Evolutionary conservation across 2,888 invertebrate genomes (phyloP).

Genomic region (Mythimna vitellina): DNA sequence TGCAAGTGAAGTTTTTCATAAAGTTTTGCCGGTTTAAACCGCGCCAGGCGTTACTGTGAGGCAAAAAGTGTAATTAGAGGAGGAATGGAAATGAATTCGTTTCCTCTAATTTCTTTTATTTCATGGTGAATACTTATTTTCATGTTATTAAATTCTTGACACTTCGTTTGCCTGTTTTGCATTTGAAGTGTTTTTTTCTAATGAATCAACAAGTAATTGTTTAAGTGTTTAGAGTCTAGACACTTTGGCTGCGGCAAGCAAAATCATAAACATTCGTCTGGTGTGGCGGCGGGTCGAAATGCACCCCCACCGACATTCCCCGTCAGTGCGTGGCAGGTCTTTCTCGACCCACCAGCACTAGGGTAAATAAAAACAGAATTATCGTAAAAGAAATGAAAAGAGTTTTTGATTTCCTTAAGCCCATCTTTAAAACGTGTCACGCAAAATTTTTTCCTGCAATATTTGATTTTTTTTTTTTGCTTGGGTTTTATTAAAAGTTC

Average conservation of each 20-base stretch:
- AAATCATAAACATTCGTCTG: no score
- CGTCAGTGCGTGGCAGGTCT: no score
- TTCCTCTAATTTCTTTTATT: constrained; percentile 74
- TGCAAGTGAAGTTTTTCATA: constrained; percentile 84
- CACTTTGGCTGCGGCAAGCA: not conserved
- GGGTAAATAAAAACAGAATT: no score
- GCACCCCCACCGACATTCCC: no score
- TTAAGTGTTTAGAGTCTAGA: constrained; percentile 29
- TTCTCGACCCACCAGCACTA: no score
- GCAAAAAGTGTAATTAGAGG: constrained; percentile 84
- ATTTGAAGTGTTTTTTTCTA: constrained; percentile 27
- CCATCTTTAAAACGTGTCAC: no score
- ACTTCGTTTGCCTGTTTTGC: constrained; percentile 51
- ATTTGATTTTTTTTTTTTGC: no score
- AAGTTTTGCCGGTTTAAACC: constrained; percentile 76
- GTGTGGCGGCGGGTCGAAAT: no score
- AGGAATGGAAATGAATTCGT: constrained; percentile 80
- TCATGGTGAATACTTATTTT: constrained; percentile 71
- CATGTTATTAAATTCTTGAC: constrained; percentile 78
- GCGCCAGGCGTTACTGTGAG: constrained; percentile 71
- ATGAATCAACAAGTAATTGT: constrained; percentile 17
- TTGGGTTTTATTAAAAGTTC: no score
- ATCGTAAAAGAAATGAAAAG: no score
- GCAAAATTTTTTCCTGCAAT: no score
- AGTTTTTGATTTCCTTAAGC: no score